Evolutionary conservation across 2,113 vertebrate genomes (phyloP).

Genomic region (Sphaerodactylus townsendi): DNA sequence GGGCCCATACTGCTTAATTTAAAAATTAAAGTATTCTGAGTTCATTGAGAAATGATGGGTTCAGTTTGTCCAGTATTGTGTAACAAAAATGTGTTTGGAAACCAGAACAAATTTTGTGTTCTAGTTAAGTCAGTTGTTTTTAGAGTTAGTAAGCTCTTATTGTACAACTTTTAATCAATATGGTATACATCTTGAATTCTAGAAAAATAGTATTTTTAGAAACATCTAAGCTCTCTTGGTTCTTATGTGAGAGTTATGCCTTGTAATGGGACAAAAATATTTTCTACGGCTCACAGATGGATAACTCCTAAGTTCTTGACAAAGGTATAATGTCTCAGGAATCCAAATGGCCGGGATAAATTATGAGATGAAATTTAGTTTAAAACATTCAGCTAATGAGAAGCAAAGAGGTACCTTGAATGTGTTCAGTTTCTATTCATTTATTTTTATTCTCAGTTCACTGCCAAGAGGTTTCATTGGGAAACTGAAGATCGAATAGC

Average conservation of each 20-base stretch:
- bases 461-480: not conserved
- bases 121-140: not conserved
- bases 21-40: not conserved
- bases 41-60: not conserved
- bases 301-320: not conserved
- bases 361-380: not conserved
- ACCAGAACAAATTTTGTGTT: not conserved
- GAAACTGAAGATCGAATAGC: not conserved
- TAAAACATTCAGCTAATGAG: not conserved
- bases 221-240: constrained; percentile 10
- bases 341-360: not conserved
- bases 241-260: constrained; percentile 21
- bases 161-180: constrained; percentile 23
- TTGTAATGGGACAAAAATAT: not conserved
- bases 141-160: not conserved
- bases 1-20: not conserved
- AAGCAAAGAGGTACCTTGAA: not conserved
- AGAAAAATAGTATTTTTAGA: constrained; percentile 8
- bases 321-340: not conserved
- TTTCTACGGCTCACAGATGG: not conserved
- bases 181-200: constrained; percentile 37
- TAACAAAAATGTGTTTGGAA: not conserved
- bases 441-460: not conserved
- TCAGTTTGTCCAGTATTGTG: not conserved
- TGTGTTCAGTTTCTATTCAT: not conserved